Percentiles rank a stretch among this genome's conserved stretches.
Evolutionary conservation across 2,888 invertebrate species (phyloP).

Genomic region (Pammene fasciana): DNA sequence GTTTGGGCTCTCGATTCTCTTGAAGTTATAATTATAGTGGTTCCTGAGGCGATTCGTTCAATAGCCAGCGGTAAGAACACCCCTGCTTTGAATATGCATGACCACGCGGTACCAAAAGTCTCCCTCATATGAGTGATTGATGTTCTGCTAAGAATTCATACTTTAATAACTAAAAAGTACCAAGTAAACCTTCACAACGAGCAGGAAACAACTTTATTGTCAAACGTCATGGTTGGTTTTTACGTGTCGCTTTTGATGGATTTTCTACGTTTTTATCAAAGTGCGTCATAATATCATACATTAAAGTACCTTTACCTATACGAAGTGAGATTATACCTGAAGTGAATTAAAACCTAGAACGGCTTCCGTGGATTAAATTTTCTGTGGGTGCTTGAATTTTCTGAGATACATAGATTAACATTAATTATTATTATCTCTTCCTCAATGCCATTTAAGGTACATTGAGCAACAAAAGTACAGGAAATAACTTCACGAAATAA

Average conservation of each 20-base stretch:
- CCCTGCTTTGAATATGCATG: slow-evolving; percentile 36
- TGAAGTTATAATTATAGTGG: not conserved
- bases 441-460: not conserved
- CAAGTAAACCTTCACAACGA: not conserved
- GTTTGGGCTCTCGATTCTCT: no score
- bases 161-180: not conserved
- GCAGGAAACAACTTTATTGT: not conserved
- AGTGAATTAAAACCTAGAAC: slow-evolving; percentile 13
- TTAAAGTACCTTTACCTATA: slow-evolving; percentile 18
- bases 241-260: not conserved
- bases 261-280: not conserved
- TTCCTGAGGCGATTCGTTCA: not conserved
- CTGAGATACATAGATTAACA: slow-evolving; percentile 5
- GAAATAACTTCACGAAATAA: no score
- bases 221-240: not conserved
- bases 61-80: not conserved
- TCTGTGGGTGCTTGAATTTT: not conserved
- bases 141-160: slow-evolving; percentile 30
- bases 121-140: slow-evolving; percentile 37
- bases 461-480: not conserved
- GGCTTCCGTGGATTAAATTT: slow-evolving; percentile 1
- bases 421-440: not conserved
- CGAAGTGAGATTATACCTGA: slow-evolving; percentile 10
- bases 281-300: slow-evolving; percentile 14
- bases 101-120: slow-evolving; percentile 29